A percentile compares a stretch with the other conserved stretches of the same genome.
phyloP scores from a whole-genome alignment of 2,113 vertebrate species.

The Ursus arctos region DNA sequence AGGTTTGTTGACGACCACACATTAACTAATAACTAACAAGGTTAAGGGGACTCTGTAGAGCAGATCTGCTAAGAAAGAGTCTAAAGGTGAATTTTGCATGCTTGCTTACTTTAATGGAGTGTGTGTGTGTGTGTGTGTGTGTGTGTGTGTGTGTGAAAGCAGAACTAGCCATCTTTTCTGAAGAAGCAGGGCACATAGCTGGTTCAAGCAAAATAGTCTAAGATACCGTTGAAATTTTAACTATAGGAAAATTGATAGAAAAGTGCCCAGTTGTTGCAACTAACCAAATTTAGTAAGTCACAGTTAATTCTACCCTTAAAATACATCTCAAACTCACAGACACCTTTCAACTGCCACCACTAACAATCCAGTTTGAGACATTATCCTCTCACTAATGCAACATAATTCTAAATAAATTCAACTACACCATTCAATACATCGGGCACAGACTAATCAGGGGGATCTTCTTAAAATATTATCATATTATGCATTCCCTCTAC shows the following conservation, averaged over 20 bases:
- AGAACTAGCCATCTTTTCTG: neutral
- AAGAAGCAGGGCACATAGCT: neutral
- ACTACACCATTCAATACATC: neutral
- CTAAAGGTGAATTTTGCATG: neutral
- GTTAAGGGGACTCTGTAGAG: conserved; percentile 29
- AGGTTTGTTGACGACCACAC: conserved; percentile 62
- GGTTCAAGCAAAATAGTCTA: neutral
- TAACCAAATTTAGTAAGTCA: conserved; percentile 37
- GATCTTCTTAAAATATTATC: neutral
- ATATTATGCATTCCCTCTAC: neutral
- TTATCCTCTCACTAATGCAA: neutral
- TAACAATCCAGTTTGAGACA: neutral
- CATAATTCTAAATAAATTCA: neutral
- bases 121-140: neutral
- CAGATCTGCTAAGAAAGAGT: neutral
- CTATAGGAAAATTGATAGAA: neutral
- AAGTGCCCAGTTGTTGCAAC: neutral
- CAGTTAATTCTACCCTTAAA: neutral
- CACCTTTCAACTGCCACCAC: neutral
- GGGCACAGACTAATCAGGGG: neutral
- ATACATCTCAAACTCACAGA: neutral
- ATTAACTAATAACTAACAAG: conserved; percentile 53
- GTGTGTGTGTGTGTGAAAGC: neutral
- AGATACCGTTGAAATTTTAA: conserved; percentile 2
- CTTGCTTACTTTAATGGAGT: neutral